Evolutionary conservation across 30 jellyfish, hydroid and myxozoan species (phyloP), one percentile per base, ranked within the genome.

Genomic region (Cassiopea andromeda): DNA sequence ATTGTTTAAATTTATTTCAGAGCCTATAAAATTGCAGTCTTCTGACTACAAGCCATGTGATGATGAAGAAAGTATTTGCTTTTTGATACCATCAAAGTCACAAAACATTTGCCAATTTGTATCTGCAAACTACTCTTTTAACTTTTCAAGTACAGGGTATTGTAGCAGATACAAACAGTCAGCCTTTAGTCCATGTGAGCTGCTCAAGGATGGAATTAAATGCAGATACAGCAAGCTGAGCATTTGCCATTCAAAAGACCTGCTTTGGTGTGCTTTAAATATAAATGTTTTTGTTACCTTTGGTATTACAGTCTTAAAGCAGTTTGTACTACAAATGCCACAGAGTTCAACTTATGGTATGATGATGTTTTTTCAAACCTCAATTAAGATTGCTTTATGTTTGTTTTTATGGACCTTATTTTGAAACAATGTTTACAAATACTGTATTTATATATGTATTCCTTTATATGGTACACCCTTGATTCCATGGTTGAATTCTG

Each of bases 121-220:
- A 43, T 70, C 79, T 12, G 79, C 79, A 17, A 17, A 70, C 10
- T 70, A 70, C 15, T 70, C 79, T 1, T 70, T 70, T 54, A 70
- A 70, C 15, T 43, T 70, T 43, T 70, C 79, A n/a, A 70, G 79
- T 43, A 1, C 2, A 6, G 50, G 10, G 4, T 18, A 50, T 1
- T 70, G 79, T 70, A 12, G 7, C 0, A 70, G 15, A 54, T 70
- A 14, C 27, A 17, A 70, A 14, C 79, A 70, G 38, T 2, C 15
- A 7, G 79, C 10, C 6, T 0, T 70, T 50, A 6, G 2, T 27
- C 57, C 49, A 14, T 70, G 79, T 70, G 12, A 70, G n/a, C 5
- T 70, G 54, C 47, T 1, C 7, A 1, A 50, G 6, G 38, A 19
- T 1, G 79, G 79, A 1, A 50, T 70, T 9, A 27, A 2, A 2